Conservation (phyloP, 2,888 invertebrate species). For the Tipula lateralis region DNA sequence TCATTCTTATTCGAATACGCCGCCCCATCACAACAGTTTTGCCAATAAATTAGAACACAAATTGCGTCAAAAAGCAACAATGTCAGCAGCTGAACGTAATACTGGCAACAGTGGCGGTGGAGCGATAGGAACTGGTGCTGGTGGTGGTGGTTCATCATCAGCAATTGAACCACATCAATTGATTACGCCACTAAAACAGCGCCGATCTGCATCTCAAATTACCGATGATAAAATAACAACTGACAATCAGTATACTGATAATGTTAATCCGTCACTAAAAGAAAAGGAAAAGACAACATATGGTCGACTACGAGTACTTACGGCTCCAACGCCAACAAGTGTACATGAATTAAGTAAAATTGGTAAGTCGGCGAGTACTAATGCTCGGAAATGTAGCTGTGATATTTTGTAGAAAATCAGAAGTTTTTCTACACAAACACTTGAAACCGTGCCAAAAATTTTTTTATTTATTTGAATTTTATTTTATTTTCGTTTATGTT, state of each 20-base stretch:
- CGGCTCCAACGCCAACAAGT: slow-evolving; percentile 56
- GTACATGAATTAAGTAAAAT: slow-evolving; percentile 44
- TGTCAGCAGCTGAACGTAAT: slow-evolving; percentile 31
- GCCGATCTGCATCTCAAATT: slow-evolving; percentile 38
- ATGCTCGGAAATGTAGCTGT: background rate
- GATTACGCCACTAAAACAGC: slow-evolving; percentile 34
- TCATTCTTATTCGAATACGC: background rate
- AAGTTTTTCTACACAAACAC: background rate
- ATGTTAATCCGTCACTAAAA: slow-evolving; percentile 35
- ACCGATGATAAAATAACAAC: slow-evolving; percentile 33
- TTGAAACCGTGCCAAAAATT: background rate
- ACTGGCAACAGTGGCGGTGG: background rate
- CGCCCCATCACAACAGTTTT: background rate
- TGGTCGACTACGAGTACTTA: slow-evolving; percentile 67
- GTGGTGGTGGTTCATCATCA: background rate
- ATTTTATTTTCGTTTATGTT: no score
- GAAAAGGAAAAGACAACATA: slow-evolving; percentile 61
- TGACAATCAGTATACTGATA: slow-evolving; percentile 33
- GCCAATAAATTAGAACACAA: slow-evolving; percentile 24
- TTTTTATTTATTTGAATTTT: background rate
- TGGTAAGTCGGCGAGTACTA: background rate
- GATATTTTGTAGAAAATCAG: background rate
- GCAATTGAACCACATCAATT: slow-evolving; percentile 32
- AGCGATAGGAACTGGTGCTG: background rate
- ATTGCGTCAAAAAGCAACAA: background rate